These are phyloP conservation scores for Hecatera dysodea DNA, from an alignment of 2,888 invertebrate genomes.

Conservation along the genomic window DNA sequence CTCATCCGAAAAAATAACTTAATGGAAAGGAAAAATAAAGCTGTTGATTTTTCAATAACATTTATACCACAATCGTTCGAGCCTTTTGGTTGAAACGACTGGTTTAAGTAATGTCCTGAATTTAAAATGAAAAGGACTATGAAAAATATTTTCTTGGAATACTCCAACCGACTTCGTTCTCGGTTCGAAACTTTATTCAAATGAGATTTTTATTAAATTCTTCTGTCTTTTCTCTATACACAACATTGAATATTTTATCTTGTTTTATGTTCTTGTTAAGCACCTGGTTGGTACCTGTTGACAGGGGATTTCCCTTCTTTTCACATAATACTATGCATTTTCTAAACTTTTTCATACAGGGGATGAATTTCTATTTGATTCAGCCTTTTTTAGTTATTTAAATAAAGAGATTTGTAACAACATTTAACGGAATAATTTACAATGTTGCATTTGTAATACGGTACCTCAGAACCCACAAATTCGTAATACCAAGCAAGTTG, in stretches of 20 bases:
- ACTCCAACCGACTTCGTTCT: slow-evolving; percentile 11
- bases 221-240: slow-evolving; percentile 24
- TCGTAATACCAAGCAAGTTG: no score
- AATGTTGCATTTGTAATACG: no score
- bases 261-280: not conserved
- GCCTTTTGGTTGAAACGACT: slow-evolving; percentile 10
- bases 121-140: slow-evolving; percentile 32
- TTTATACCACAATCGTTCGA: not conserved
- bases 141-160: slow-evolving; percentile 20
- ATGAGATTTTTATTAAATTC: slow-evolving; percentile 32
- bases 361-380: no score
- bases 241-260: slow-evolving; percentile 5
- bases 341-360: no score
- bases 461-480: no score
- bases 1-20: not conserved
- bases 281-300: not conserved
- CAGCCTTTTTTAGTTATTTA: no score
- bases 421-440: no score
- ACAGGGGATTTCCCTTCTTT: no score
- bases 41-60: slow-evolving; percentile 5
- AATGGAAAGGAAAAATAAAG: no score
- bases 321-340: no score
- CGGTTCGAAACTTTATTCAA: slow-evolving; percentile 40
- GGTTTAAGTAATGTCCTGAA: slow-evolving; percentile 21
- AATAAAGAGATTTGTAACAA: no score